These are phyloP conservation scores for Ondatra zibethicus DNA, from an alignment of 2,113 vertebrate genomes.

Conservation along the genomic window DNA sequence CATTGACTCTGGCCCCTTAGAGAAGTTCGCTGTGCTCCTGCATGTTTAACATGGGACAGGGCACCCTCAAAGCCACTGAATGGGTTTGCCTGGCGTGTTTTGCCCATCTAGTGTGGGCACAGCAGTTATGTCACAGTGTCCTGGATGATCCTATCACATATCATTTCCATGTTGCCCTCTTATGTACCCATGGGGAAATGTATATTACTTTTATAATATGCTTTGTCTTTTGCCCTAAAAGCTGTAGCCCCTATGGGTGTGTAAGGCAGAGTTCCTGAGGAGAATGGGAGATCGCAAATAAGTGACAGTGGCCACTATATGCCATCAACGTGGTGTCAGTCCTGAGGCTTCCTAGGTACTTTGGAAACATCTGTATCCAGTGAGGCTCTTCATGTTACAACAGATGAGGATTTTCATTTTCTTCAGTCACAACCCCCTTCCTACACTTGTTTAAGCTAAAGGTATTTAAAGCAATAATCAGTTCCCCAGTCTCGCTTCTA, in stretches of 20 bases:
- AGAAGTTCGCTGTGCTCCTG: neutral
- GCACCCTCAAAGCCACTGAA: neutral
- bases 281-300: neutral
- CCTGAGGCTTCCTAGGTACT: slow-evolving; percentile 14
- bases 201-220: neutral
- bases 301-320: neutral
- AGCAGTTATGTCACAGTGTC: neutral
- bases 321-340: neutral
- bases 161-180: neutral
- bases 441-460: neutral
- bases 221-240: slow-evolving; percentile 41
- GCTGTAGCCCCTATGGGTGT: neutral
- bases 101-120: neutral
- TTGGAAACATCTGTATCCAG: neutral
- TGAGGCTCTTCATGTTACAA: neutral
- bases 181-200: neutral
- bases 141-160: neutral
- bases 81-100: neutral
- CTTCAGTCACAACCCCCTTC: neutral
- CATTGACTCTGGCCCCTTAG: neutral
- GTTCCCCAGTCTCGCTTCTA: neutral
- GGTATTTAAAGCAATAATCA: neutral
- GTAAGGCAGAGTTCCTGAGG: neutral
- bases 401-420: slow-evolving; percentile 19
- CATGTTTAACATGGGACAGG: neutral